Percentiles rank a stretch among this genome's conserved stretches.
phyloP scores from a whole-genome alignment of 2,113 vertebrate species.

The Oncorhynchus keta region DNA sequence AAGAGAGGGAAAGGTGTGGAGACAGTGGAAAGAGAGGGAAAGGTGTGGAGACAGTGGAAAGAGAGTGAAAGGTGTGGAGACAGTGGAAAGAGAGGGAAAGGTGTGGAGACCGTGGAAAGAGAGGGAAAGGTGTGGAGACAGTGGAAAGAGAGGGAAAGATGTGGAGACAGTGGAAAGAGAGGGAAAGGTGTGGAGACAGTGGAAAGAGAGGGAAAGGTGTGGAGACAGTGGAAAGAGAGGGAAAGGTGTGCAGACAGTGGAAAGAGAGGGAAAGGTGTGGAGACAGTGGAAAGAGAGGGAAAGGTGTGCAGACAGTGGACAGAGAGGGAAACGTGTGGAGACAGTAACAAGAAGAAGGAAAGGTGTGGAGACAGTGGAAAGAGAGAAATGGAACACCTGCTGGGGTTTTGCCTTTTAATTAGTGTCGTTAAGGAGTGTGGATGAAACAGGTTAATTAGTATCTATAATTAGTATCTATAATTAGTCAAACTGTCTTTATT shows the following conservation, averaged over 20 bases:
- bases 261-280: not conserved
- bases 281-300: slow-evolving; percentile 8
- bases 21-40: not conserved
- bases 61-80: slow-evolving; percentile 16
- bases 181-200: too few relatives aligned
- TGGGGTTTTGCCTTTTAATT: slow-evolving; percentile 40
- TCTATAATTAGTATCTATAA: slow-evolving; percentile 52
- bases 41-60: slow-evolving; percentile 12
- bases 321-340: too few relatives aligned
- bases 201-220: slow-evolving; percentile 8
- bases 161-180: too few relatives aligned
- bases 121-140: too few relatives aligned
- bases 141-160: too few relatives aligned
- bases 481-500: slow-evolving; percentile 32
- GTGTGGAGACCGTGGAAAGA: slow-evolving; percentile 2
- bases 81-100: not conserved
- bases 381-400: slow-evolving; percentile 49
- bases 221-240: not conserved
- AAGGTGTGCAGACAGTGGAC: slow-evolving; percentile 22
- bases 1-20: too few relatives aligned
- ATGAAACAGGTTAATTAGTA: slow-evolving; percentile 58
- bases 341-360: too few relatives aligned
- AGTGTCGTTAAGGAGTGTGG: slow-evolving; percentile 18
- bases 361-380: not conserved
- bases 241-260: too few relatives aligned